A percentile compares a stretch with the other conserved stretches of the same genome.
phyloP scores from a whole-genome alignment of 2,113 vertebrate species.

The Ptyas mucosa region DNA sequence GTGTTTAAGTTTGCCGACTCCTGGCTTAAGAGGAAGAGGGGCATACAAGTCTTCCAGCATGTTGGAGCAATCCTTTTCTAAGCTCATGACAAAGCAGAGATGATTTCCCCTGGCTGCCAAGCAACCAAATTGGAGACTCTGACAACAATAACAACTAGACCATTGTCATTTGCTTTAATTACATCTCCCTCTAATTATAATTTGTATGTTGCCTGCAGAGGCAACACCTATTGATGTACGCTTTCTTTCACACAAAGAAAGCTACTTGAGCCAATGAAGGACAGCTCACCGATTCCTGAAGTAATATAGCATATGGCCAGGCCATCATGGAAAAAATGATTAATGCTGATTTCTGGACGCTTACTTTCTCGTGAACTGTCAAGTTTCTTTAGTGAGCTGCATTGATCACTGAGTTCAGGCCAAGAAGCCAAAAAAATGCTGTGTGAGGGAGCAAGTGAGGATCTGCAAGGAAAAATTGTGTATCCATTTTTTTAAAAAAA shows the following conservation, averaged over 20 bases:
- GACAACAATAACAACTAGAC: constrained; percentile 16
- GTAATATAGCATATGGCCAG: constrained; percentile 56
- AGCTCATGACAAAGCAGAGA: constrained; percentile 35
- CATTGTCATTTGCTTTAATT: constrained; percentile 48
- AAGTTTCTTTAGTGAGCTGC: constrained; percentile 45
- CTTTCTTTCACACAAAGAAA: constrained; percentile 34
- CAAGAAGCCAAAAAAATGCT: not conserved
- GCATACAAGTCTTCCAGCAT: constrained; percentile 21
- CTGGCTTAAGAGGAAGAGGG: constrained; percentile 14
- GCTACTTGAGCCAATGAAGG: constrained; percentile 50
- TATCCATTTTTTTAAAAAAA: not conserved
- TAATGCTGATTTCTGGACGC: constrained; percentile 42
- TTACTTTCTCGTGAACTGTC: constrained; percentile 34
- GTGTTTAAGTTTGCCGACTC: too few species aligned
- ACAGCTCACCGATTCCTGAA: constrained; percentile 49
- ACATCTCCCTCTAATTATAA: constrained; percentile 41
- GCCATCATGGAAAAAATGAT: constrained; percentile 47
- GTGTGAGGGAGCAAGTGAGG: not conserved
- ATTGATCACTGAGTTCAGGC: constrained; percentile 4
- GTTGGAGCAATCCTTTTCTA: constrained; percentile 35
- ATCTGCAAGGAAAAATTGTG: not conserved
- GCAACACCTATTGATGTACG: constrained; percentile 59
- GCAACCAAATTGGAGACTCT: constrained; percentile 16
- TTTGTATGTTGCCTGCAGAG: constrained; percentile 21
- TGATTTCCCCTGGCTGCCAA: not conserved